These are phyloP conservation scores for Conus ventricosus DNA, from an alignment of 1,140 invertebrate species.

Conservation along the genomic window DNA sequence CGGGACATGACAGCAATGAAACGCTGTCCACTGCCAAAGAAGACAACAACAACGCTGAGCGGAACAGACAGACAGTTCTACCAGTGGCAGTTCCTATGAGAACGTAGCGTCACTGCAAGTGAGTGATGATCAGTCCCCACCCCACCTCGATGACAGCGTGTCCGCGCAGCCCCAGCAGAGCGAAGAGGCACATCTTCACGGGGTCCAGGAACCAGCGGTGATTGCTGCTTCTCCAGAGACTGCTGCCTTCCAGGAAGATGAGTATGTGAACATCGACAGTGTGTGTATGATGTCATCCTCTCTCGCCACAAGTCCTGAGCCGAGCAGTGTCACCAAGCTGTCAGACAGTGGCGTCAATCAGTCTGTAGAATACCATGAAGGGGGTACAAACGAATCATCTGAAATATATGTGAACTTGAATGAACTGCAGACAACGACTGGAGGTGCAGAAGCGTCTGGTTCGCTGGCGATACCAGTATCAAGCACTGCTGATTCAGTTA, in stretches of 20 bases:
- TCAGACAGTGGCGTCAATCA: neutral
- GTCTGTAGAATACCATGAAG: neutral
- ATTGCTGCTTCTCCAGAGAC: neutral
- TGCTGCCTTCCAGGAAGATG: neutral
- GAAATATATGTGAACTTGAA: neutral
- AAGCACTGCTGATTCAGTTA: neutral
- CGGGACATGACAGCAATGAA: neutral
- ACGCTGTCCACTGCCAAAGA: neutral
- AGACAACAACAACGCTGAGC: neutral
- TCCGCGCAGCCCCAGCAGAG: neutral
- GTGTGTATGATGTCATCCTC: neutral
- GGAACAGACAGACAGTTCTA: neutral
- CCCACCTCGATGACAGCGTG: neutral
- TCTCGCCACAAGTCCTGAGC: neutral
- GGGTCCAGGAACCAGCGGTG: neutral
- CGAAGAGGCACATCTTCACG: neutral
- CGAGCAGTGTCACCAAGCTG: neutral
- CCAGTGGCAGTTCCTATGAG: neutral
- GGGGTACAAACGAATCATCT: neutral
- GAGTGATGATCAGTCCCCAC: neutral
- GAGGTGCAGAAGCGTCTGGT: too few species aligned
- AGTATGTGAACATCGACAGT: neutral
- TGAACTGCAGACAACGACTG: neutral
- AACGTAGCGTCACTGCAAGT: neutral
- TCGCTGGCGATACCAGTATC: neutral